Percentiles rank a stretch among this genome's conserved stretches.
Evolutionary conservation across 2,113 vertebrate species (phyloP).

Genomic region (Cairina moschata): DNA sequence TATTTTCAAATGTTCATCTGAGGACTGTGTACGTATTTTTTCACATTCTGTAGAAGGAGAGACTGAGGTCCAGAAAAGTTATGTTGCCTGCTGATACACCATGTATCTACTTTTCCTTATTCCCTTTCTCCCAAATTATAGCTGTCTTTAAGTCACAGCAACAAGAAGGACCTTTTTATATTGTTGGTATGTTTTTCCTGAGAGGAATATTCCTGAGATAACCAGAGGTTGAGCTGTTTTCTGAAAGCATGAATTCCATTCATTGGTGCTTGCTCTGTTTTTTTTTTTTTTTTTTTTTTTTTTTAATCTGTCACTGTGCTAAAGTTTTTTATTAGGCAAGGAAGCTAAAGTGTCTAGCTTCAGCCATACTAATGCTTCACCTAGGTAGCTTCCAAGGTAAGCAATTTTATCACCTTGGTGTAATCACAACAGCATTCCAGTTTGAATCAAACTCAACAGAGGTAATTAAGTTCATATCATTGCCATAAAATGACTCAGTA

Average conservation of each 20-base stretch:
- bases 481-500: neutral
- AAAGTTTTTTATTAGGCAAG: neutral
- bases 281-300: no score
- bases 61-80: neutral
- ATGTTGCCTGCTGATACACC: neutral
- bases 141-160: neutral
- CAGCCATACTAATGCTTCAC: neutral
- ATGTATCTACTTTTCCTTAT: neutral
- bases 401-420: neutral
- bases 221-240: neutral
- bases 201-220: neutral
- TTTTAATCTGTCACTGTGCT: neutral
- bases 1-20: neutral
- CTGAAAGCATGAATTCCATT: neutral
- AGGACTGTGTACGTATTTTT: neutral
- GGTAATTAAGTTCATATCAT: neutral
- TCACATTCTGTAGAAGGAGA: neutral
- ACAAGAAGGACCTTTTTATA: neutral
- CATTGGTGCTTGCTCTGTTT: neutral
- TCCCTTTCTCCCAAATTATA: neutral
- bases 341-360: neutral
- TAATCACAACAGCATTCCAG: neutral
- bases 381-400: neutral
- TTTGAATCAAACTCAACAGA: neutral
- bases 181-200: neutral